Evolutionary conservation across 2,797 vertebrate genomes (phyloP).

Genomic region (Podargus strigoides): DNA sequence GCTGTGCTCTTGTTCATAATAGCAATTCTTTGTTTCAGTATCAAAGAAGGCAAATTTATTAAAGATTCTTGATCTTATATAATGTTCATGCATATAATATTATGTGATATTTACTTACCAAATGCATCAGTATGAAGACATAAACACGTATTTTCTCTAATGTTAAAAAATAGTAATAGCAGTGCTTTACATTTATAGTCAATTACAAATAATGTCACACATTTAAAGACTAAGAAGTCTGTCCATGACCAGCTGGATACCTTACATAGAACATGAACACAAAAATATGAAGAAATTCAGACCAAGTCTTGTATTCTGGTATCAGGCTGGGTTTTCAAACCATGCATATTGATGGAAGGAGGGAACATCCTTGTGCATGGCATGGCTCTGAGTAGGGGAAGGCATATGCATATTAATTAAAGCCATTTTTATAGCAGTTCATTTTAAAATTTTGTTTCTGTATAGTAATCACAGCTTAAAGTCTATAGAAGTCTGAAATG

Average conservation of each 20-base stretch:
- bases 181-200: neutral
- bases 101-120: neutral
- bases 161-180: neutral
- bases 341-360: neutral
- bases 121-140: neutral
- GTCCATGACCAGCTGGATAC: neutral
- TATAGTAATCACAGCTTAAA: neutral
- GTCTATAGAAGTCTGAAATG: neutral
- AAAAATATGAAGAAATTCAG: neutral
- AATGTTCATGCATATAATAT: neutral
- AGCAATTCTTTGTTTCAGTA: conserved; percentile 10
- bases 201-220: neutral
- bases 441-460: neutral
- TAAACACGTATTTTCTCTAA: neutral
- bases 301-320: neutral
- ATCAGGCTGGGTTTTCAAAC: neutral
- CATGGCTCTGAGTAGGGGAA: neutral
- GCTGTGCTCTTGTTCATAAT: neutral
- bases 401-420: neutral
- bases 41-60: neutral
- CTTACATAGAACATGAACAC: neutral
- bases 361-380: neutral
- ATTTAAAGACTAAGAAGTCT: neutral
- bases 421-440: neutral
- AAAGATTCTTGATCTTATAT: neutral